Conservation (phyloP, 2,113 vertebrate species). For the Delphinus delphis region DNA sequence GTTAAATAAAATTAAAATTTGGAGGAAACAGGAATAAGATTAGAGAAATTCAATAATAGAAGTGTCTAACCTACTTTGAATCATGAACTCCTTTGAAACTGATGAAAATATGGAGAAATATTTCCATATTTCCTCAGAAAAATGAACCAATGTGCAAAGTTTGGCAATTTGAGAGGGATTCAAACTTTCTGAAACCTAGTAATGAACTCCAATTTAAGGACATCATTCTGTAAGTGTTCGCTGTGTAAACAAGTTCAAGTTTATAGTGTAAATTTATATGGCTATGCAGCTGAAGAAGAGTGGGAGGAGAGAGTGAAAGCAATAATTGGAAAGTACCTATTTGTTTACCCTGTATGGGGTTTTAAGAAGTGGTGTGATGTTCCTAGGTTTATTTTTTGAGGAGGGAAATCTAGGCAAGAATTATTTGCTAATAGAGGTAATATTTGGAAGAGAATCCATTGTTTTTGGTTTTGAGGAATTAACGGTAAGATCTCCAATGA, state of each 20-base stretch:
- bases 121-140: background rate
- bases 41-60: background rate
- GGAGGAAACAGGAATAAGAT: background rate
- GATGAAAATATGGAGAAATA: background rate
- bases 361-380: conserved; percentile 9
- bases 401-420: background rate
- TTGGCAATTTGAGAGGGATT: conserved; percentile 23
- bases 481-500: background rate
- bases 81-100: background rate
- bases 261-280: background rate
- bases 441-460: conserved; percentile 5
- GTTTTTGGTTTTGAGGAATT: conserved; percentile 43
- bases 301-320: background rate
- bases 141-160: background rate
- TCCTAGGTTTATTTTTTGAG: background rate
- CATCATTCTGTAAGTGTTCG: background rate
- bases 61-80: background rate
- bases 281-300: background rate
- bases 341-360: background rate
- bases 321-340: background rate
- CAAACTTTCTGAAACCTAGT: background rate
- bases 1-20: conserved; percentile 24
- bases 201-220: background rate
- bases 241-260: conserved; percentile 1
- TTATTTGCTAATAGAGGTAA: background rate